phyloP scores from a whole-genome alignment of 2,888 invertebrate genomes.

The Aphidoletes aphidimyza region DNA sequence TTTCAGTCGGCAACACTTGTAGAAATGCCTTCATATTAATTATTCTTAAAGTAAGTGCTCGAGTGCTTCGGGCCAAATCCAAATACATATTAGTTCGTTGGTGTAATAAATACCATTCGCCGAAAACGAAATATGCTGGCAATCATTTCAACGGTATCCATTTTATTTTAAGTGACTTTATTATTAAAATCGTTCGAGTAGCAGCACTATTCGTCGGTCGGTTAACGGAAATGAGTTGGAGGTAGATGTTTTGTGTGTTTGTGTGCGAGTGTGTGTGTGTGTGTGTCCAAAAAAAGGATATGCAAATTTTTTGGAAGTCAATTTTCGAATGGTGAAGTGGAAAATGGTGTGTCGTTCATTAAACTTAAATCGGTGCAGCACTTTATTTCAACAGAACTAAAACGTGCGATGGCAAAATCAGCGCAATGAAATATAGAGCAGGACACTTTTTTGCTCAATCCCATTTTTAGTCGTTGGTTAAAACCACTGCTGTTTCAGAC shows the following conservation, averaged over 20 bases:
- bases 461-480: neutral
- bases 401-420: neutral
- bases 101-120: conserved; percentile 32
- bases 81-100: neutral
- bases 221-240: neutral
- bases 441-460: neutral
- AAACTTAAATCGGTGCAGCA: conserved; percentile 5
- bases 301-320: conserved; percentile 18
- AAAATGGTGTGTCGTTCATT: neutral
- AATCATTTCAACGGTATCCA: neutral
- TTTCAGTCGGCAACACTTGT: conserved; percentile 24
- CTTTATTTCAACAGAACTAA: neutral
- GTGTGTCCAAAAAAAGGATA: conserved; percentile 42
- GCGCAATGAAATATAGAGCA: neutral
- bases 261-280: too few relatives aligned
- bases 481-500: neutral
- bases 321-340: neutral
- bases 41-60: neutral
- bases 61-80: conserved; percentile 1
- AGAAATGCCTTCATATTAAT: conserved; percentile 48
- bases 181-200: conserved; percentile 14
- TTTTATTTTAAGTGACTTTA: conserved; percentile 6
- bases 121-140: conserved; percentile 45
- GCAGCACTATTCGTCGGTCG: neutral
- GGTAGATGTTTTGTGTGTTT: too few relatives aligned